phyloP scores from a whole-genome alignment of 2,888 invertebrate species.

The Idaea straminata region DNA sequence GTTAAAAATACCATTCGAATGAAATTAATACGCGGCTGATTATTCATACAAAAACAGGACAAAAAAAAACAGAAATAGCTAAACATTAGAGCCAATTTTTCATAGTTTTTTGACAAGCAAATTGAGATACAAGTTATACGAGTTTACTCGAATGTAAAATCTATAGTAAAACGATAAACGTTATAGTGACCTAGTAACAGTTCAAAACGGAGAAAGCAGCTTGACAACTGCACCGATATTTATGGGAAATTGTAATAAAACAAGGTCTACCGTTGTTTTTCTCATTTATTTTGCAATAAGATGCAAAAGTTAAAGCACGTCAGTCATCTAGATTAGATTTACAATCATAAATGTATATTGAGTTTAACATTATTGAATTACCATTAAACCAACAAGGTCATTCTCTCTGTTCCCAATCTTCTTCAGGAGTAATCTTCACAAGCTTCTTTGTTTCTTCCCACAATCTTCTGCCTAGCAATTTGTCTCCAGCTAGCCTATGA shows the following conservation, averaged over 20 bases:
- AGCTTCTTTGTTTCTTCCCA: conserved; percentile 57
- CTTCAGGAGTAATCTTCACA: conserved; percentile 49
- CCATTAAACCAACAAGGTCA: background rate
- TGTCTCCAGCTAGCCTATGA: conserved; percentile 52
- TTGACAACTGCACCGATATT: background rate
- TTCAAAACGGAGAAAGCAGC: background rate
- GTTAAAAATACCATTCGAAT: background rate
- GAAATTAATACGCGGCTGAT: background rate
- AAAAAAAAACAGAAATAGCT: too few species aligned
- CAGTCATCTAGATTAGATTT: background rate
- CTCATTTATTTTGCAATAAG: background rate
- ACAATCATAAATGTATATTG: too few species aligned
- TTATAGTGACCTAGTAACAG: background rate
- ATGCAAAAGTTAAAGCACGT: too few species aligned
- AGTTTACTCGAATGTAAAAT: background rate
- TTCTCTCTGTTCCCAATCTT: conserved; percentile 55
- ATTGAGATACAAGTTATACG: too few species aligned
- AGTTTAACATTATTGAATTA: background rate
- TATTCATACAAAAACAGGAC: background rate
- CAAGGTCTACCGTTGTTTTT: background rate
- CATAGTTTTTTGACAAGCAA: too few species aligned
- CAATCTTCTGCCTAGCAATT: conserved; percentile 41
- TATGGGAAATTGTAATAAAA: background rate
- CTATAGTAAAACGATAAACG: background rate
- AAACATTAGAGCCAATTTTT: too few species aligned